Base-by-base conservation (phyloP, 2,888 invertebrate genomes). In the Furcula furcula region DNA sequence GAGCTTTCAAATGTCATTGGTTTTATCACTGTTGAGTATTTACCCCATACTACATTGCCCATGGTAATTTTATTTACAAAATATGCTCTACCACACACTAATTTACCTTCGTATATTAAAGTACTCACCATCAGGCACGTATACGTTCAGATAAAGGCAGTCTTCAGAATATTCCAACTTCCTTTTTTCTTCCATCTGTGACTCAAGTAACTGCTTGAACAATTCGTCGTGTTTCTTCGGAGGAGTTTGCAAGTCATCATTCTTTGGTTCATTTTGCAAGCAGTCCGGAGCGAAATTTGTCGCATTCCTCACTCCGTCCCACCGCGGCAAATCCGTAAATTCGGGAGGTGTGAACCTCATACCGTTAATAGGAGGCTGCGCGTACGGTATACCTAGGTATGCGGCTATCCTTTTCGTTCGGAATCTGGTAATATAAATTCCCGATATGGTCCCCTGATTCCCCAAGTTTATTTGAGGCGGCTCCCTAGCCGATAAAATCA, bases 361-460 rank as follows among this genome's bases (percentile, higher is more conserved):
- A 4, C 90, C 77, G 6, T 91, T 92, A 19, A 92, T 47, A 0
- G 94, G 94, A 2, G 94, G 91, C 55, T 92, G 90, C 1, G 95
- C 95, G 77, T 94, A 96, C 0, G 95, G 95, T 51, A 96, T 93
- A 0, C 95, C 95, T 30, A 95, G 81, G 68, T 94, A 96, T 7
- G 92, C 94, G 10, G 92, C 91, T 46, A 95, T 93, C 63, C 92
- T 91, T 65, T 94, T 93, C 1, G 93, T 92, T 35, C 95, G 89
- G 60, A 92, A 92, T 74, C 94, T 90, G 36, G 93, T 92, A 46
- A 94, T 89, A 79, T 94, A 92, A 65, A 91, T 92, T 33, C 95
- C 95, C 26, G 91, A 81, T 50, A 95, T 86, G 14, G 90, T 90
- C 11, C 95, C 95, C 76, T 95, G 95, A 54, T 91, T 91, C 4